Percentiles rank a stretch among this genome's conserved stretches.
Evolutionary conservation across 2,888 invertebrate genomes (phyloP).

Genomic region (Odontocolon sp.): DNA sequence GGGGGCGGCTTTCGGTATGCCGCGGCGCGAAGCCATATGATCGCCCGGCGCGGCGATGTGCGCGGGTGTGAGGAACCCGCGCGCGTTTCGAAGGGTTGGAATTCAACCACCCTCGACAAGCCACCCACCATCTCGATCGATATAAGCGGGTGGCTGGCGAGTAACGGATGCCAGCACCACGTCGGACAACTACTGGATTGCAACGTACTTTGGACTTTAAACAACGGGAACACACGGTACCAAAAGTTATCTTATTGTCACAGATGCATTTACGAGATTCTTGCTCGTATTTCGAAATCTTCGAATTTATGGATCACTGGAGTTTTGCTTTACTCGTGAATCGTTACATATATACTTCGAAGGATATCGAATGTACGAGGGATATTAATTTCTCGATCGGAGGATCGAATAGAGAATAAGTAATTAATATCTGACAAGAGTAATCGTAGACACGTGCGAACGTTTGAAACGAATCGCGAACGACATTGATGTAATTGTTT

Average conservation of each 20-base stretch:
- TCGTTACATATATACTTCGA: not conserved
- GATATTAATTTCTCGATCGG: not conserved
- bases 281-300: not conserved
- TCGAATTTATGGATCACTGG: no score
- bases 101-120: slow-evolving; percentile 58
- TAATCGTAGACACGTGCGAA: slow-evolving; percentile 2
- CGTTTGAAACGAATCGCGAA: not conserved
- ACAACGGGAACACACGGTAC: no score
- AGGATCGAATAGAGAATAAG: not conserved
- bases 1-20: slow-evolving; percentile 36
- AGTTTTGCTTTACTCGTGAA: not conserved
- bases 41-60: slow-evolving; percentile 38
- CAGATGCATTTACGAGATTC: no score
- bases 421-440: not conserved
- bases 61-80: slow-evolving; percentile 28
- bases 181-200: not conserved
- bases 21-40: slow-evolving; percentile 70
- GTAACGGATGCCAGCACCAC: slow-evolving; percentile 16
- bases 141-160: slow-evolving; percentile 53
- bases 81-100: slow-evolving; percentile 53
- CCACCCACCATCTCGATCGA: slow-evolving; percentile 68
- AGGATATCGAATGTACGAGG: not conserved
- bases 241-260: no score
- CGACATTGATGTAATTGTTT: not conserved
- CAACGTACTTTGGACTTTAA: no score